phyloP scores from a whole-genome alignment of 2,888 invertebrate genomes.

The Drosophila meridionalis region DNA sequence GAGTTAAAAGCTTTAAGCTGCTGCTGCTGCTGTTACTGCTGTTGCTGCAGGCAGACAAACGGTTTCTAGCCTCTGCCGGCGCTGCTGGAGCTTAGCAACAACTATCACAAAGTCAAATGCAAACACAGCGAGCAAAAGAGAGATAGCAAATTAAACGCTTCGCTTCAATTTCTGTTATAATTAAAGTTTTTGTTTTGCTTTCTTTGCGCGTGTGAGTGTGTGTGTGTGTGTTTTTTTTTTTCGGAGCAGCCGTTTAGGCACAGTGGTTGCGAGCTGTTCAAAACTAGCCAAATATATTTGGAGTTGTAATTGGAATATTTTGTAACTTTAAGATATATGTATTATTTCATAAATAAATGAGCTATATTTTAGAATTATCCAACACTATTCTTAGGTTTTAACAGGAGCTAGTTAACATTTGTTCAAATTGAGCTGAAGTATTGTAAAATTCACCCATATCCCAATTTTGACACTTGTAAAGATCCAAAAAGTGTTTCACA shows the following conservation, averaged over 20 bases:
- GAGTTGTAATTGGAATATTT: neutral
- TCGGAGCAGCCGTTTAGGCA: constrained; percentile 1
- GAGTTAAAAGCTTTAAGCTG: constrained; percentile 20
- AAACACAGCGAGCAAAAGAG: constrained; percentile 13
- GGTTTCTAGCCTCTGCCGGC: constrained; percentile 14
- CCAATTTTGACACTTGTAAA: neutral
- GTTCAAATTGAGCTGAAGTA: constrained; percentile 1
- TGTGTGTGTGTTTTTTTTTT: neutral
- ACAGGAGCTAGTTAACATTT: neutral
- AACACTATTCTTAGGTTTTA: neutral
- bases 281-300: neutral
- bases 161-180: constrained; percentile 12
- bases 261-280: constrained; percentile 2
- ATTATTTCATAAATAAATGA: no score
- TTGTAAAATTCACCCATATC: neutral
- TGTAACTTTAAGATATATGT: neutral
- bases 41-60: constrained; percentile 16
- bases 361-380: no score
- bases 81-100: constrained; percentile 12
- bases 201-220: neutral
- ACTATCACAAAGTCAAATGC: constrained; percentile 25
- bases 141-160: constrained; percentile 19
- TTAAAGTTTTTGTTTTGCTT: constrained; percentile 17
- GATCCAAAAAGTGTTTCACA: neutral
- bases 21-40: constrained; percentile 19